These are phyloP conservation scores for Squalus acanthias DNA, from an alignment of 2,797 vertebrate genomes.

Conservation along the genomic window DNA sequence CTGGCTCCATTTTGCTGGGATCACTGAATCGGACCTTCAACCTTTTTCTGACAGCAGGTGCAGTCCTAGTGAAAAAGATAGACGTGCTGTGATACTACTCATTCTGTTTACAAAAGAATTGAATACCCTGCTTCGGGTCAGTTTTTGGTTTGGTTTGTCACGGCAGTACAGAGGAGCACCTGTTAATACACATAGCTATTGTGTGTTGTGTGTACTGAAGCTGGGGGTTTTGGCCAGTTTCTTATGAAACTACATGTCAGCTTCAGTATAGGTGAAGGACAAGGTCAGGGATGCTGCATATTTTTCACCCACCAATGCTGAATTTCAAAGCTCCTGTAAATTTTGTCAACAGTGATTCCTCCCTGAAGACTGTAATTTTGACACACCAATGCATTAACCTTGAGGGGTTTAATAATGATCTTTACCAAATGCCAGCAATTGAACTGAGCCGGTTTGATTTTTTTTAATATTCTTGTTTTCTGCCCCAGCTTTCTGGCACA, in stretches of 20 bases:
- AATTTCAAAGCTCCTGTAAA: constrained; percentile 9
- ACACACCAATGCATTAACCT: constrained; percentile 22
- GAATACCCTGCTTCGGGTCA: neutral
- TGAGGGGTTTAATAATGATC: constrained; percentile 6
- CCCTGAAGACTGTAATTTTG: neutral
- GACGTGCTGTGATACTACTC: neutral
- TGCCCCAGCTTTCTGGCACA: neutral
- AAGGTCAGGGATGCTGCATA: constrained; percentile 4
- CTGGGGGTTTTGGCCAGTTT: neutral
- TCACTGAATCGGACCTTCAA: neutral
- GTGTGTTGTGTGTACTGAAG: neutral
- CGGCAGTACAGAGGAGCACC: neutral
- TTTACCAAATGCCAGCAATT: neutral
- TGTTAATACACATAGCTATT: neutral
- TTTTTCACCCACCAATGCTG: neutral
- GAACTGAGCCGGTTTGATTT: neutral
- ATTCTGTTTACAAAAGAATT: neutral
- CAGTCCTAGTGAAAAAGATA: neutral
- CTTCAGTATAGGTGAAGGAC: neutral
- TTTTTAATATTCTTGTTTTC: neutral
- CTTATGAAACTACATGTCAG: neutral
- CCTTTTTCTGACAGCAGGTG: neutral
- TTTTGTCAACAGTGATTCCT: constrained; percentile 23
- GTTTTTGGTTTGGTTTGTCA: neutral
- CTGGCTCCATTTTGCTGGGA: neutral